These are phyloP conservation scores for Geophilus truncorum DNA, from an alignment of 2,888 invertebrate species.

Conservation along the genomic window DNA sequence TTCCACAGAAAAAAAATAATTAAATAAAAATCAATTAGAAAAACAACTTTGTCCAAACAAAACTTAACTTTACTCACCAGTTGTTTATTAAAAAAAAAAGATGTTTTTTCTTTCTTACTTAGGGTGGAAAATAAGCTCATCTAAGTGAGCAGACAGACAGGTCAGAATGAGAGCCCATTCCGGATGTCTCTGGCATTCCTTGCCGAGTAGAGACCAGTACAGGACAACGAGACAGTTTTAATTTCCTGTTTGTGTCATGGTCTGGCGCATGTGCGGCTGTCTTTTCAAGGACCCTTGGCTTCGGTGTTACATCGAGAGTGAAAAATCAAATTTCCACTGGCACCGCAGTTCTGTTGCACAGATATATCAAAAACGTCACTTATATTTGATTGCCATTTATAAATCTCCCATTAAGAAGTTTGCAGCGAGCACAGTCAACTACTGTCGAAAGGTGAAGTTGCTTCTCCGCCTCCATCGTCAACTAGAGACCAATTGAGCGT, in stretches of 20 bases:
- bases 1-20: neutral
- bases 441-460: neutral
- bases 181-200: conserved; percentile 27
- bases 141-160: conserved; percentile 19
- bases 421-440: neutral
- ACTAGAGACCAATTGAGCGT: neutral
- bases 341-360: no score
- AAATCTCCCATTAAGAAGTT: neutral
- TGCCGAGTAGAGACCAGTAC: conserved; percentile 3
- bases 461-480: neutral
- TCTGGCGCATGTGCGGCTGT: conserved; percentile 15
- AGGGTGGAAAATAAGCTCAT: conserved; percentile 3
- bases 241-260: conserved; percentile 27
- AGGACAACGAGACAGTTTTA: conserved; percentile 27
- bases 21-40: neutral
- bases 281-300: conserved; percentile 6
- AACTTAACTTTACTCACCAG: neutral
- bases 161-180: conserved; percentile 16
- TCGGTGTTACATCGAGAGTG: conserved; percentile 4
- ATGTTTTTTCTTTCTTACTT: neutral
- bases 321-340: conserved; percentile 1
- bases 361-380: neutral
- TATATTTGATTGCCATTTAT: neutral
- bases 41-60: neutral
- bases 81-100: neutral